Evolutionary conservation across 2,113 vertebrate species (phyloP).

Genomic region (Chascanopsetta lugubris): DNA sequence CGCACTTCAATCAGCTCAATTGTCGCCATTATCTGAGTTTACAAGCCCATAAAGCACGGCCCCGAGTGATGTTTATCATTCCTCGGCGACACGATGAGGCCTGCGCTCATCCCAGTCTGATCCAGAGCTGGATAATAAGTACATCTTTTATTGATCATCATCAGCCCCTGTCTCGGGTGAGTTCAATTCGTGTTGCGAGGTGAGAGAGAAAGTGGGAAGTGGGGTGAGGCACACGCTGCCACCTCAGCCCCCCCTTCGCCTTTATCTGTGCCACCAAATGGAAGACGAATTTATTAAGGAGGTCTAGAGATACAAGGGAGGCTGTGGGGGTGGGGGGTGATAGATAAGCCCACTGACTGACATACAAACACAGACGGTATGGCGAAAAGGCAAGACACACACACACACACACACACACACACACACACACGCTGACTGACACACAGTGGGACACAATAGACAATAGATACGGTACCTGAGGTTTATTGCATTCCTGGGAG

Average conservation of each 20-base stretch:
- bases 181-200: conserved; percentile 18
- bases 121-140: background rate
- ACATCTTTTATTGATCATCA: no score
- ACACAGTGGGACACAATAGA: conserved; percentile 63
- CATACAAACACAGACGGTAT: conserved; percentile 45
- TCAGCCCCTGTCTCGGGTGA: no score
- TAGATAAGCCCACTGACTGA: conserved; percentile 32
- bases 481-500: conserved; percentile 97
- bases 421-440: background rate
- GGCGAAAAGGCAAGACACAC: background rate
- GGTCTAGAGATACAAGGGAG: conserved; percentile 41
- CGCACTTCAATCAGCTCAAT: conserved; percentile 50
- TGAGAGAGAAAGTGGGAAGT: conserved; percentile 27
- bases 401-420: conserved; percentile 25
- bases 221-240: conserved; percentile 7
- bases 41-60: conserved; percentile 17
- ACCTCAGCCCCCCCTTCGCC: background rate
- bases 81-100: background rate
- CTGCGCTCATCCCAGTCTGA: conserved; percentile 11
- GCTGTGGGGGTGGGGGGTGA: conserved; percentile 7
- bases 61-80: conserved; percentile 26
- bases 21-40: conserved; percentile 56
- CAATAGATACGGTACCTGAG: conserved; percentile 91
- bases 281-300: conserved; percentile 49
- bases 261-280: conserved; percentile 39